phyloP scores from a whole-genome alignment of 2,888 invertebrate genomes.

The Chymomyza amoena region DNA sequence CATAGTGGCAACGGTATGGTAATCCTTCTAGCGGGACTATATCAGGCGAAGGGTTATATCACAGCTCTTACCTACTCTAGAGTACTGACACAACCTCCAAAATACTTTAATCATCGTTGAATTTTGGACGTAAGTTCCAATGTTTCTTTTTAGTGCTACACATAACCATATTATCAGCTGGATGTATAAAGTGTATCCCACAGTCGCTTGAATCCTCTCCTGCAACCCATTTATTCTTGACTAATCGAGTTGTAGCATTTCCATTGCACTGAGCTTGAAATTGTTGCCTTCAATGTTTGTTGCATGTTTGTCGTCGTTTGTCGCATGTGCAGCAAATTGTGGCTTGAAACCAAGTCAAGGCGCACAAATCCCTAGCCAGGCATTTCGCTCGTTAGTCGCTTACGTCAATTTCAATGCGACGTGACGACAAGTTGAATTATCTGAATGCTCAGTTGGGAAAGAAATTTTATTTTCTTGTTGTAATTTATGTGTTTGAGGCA shows the following conservation, averaged over 20 bases:
- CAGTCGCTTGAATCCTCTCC: too few relatives aligned
- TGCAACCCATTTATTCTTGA: too few relatives aligned
- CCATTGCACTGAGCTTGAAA: neutral
- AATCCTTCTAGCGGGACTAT: too few relatives aligned
- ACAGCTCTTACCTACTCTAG: too few relatives aligned
- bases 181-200: too few relatives aligned
- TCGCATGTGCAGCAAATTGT: neutral
- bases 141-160: too few relatives aligned
- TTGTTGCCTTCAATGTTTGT: neutral
- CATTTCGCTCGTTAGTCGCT: constrained; percentile 3
- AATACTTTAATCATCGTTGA: too few relatives aligned
- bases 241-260: neutral
- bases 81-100: too few relatives aligned
- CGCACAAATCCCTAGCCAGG: neutral
- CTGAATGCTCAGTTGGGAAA: constrained; percentile 4
- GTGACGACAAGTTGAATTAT: neutral
- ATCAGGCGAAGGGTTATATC: too few relatives aligned
- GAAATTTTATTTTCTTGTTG: constrained; percentile 3
- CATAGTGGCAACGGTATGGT: too few relatives aligned
- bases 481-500: neutral
- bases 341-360: neutral
- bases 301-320: constrained; percentile 6
- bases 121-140: too few relatives aligned
- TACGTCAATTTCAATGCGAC: neutral
- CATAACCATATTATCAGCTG: too few relatives aligned